A percentile compares a stretch with the other conserved stretches of the same genome.
These are phyloP conservation scores for Bombus balteatus DNA, from an alignment of 1,140 invertebrate species.

Conservation along the genomic window DNA sequence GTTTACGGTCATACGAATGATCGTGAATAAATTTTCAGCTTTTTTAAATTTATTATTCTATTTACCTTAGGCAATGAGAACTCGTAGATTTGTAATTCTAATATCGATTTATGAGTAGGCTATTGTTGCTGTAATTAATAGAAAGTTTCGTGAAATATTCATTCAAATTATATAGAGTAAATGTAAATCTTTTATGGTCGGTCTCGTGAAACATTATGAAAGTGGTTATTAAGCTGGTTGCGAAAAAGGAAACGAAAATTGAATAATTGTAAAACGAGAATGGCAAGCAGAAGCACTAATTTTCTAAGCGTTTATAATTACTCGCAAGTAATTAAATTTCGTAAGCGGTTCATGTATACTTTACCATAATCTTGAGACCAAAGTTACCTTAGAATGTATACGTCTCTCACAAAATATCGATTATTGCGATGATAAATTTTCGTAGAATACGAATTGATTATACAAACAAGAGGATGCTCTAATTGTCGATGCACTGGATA, in stretches of 20 bases:
- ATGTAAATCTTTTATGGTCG: constrained; percentile 1
- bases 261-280: constrained; percentile 2
- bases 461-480: too few relatives aligned
- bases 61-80: neutral
- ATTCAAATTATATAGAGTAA: neutral
- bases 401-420: too few relatives aligned
- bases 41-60: neutral
- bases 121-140: neutral
- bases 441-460: too few relatives aligned
- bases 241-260: constrained; percentile 1
- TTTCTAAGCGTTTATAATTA: neutral
- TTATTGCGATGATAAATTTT: too few relatives aligned
- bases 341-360: neutral
- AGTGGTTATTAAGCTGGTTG: neutral
- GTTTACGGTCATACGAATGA: neutral
- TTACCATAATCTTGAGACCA: neutral
- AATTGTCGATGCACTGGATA: too few relatives aligned
- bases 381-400: neutral
- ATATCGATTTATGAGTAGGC: neutral
- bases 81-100: neutral
- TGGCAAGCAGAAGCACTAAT: neutral
- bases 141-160: neutral
- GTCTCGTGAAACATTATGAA: neutral
- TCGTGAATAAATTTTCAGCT: neutral
- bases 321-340: neutral